Conservation (phyloP, 2,113 vertebrate genomes). For the Chloropsis cyanopogon region DNA sequence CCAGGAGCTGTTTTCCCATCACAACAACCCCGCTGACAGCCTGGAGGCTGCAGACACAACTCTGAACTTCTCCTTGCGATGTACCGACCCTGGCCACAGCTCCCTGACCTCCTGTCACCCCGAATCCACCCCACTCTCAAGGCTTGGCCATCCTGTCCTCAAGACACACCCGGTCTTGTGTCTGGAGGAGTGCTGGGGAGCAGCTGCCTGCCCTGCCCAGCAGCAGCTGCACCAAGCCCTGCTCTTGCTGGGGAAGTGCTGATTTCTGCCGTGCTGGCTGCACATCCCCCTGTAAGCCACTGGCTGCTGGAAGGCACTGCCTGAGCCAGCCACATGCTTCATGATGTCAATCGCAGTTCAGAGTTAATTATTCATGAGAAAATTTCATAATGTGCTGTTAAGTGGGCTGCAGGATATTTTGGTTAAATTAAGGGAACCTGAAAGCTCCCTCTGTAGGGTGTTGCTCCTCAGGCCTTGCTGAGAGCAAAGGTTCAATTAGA, state of each 20-base stretch:
- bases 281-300: background rate
- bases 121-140: accelerated
- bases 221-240: background rate
- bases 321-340: conserved; percentile 41
- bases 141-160: accelerated
- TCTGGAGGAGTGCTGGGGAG: background rate
- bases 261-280: background rate
- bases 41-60: accelerated
- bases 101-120: background rate
- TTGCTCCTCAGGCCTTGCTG: background rate
- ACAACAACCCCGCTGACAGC: accelerated
- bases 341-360: conserved; percentile 26
- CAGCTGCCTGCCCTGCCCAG: background rate
- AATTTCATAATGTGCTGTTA: conserved; percentile 60
- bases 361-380: conserved; percentile 56
- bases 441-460: background rate
- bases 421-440: conserved; percentile 38
- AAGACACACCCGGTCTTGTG: background rate
- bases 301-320: background rate
- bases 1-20: background rate
- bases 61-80: no score
- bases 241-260: background rate
- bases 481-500: conserved; percentile 6
- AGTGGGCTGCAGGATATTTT: conserved; percentile 57
- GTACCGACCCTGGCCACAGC: accelerated